These are phyloP conservation scores for Xanthorhoe spadicearia DNA, from an alignment of 2,888 invertebrate species.

Conservation along the genomic window DNA sequence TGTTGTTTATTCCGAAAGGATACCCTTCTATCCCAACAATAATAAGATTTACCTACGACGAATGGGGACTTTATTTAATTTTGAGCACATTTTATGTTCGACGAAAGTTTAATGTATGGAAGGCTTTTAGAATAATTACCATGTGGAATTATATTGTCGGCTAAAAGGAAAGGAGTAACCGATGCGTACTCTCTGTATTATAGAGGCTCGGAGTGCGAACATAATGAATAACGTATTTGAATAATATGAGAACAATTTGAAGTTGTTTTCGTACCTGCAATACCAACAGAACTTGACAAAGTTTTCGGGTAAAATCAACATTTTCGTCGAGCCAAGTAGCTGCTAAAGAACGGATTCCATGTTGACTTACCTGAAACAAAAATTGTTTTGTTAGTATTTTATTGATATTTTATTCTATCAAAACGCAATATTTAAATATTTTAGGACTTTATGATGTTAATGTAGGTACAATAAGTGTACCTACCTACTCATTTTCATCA, in stretches of 20 bases:
- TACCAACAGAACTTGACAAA: not conserved
- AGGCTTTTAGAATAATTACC: constrained; percentile 8
- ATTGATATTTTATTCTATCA: not conserved
- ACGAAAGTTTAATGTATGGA: constrained; percentile 18
- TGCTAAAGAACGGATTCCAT: not conserved
- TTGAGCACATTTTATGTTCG: constrained; percentile 18
- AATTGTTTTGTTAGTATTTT: constrained; percentile 1
- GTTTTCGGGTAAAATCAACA: not conserved
- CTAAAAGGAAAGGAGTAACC: not conserved
- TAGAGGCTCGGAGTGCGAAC: not conserved
- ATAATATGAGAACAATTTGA: not conserved
- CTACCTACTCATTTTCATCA: too few relatives aligned
- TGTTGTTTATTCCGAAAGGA: constrained; percentile 63
- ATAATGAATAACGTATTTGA: not conserved
- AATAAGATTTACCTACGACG: constrained; percentile 59
- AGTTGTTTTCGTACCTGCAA: not conserved
- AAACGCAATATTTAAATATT: too few relatives aligned
- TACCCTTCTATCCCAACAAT: constrained; percentile 54
- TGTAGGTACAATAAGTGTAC: too few relatives aligned
- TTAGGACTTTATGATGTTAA: too few relatives aligned
- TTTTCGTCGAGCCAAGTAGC: not conserved
- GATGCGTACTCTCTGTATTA: not conserved
- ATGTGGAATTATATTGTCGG: not conserved
- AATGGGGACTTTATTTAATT: constrained; percentile 55
- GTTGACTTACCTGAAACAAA: constrained; percentile 18